A percentile compares a stretch with the other conserved stretches of the same genome.
phyloP scores from a whole-genome alignment of 2,113 vertebrate species.

The Oryzias woworae region DNA sequence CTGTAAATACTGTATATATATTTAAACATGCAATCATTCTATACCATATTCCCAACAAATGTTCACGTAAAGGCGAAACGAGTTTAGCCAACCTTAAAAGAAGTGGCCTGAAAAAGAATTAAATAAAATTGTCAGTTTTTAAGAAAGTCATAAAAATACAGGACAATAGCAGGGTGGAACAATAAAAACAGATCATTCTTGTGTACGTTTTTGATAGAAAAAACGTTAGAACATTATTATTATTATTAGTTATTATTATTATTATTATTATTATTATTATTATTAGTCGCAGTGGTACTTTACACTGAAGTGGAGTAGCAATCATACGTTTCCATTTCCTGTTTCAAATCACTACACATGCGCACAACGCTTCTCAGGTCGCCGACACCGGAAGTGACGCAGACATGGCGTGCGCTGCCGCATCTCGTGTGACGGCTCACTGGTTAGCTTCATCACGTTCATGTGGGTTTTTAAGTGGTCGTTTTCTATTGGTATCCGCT shows the following conservation, averaged over 20 bases:
- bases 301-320: neutral
- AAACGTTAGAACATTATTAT: neutral
- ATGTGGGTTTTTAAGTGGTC: neutral
- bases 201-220: neutral
- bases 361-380: slow-evolving; percentile 21
- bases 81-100: no score
- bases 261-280: no score
- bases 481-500: neutral
- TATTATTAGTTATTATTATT: no score
- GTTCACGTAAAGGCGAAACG: no score
- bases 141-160: no score
- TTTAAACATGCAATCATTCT: no score
- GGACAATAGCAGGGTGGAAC: neutral
- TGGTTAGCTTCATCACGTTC: slow-evolving; percentile 29
- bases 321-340: neutral
- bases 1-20: no score
- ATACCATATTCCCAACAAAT: no score
- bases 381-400: slow-evolving; percentile 25
- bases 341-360: slow-evolving; percentile 35
- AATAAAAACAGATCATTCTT: neutral
- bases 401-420: slow-evolving; percentile 68
- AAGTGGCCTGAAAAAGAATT: no score
- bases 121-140: no score
- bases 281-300: no score
- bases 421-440: slow-evolving; percentile 19